These are phyloP conservation scores for Mionectes macconnelli DNA, from an alignment of 2,113 vertebrate species.

Conservation along the genomic window DNA sequence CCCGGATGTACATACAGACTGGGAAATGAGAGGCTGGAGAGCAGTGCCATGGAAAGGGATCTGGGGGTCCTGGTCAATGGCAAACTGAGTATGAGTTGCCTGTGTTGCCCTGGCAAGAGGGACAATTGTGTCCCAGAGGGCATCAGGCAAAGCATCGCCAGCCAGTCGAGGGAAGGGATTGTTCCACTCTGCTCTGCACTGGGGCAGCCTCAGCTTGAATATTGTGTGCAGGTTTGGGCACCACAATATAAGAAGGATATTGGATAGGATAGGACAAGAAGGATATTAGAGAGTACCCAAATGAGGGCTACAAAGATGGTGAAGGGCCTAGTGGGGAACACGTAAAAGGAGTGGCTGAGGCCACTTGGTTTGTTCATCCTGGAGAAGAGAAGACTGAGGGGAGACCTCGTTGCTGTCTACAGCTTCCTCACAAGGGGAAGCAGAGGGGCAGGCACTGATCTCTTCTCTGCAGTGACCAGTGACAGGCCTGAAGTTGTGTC, in stretches of 20 bases:
- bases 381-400: neutral
- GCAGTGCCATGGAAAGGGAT: neutral
- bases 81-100: neutral
- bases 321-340: neutral
- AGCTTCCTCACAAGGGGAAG: neutral
- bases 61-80: accelerated
- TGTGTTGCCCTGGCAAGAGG: neutral
- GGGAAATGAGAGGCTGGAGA: neutral
- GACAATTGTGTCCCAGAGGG: accelerated
- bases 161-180: neutral
- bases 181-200: neutral
- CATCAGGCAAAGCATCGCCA: neutral
- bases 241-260: neutral
- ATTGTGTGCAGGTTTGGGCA: neutral
- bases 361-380: neutral
- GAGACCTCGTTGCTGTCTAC: neutral
- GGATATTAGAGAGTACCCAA: neutral
- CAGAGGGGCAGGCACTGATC: neutral
- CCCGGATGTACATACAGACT: neutral
- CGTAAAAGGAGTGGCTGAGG: neutral
- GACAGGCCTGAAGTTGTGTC: neutral
- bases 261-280: neutral
- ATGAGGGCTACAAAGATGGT: neutral
- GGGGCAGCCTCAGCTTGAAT: neutral
- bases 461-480: neutral